Conservation (phyloP, 30 jellyfish, hydroid and myxozoan genomes). For the Hydra vulgaris region DNA sequence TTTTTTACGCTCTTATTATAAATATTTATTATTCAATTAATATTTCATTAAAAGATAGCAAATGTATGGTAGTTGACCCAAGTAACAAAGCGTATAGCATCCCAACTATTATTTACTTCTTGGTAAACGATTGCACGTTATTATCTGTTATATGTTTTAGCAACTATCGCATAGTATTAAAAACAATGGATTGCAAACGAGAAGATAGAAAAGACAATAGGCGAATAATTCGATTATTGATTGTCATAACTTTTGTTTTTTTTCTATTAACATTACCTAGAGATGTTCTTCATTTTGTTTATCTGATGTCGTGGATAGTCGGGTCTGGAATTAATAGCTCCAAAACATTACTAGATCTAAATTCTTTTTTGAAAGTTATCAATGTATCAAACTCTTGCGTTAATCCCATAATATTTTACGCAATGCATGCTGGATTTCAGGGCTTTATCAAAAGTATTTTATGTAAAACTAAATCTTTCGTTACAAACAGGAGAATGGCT, state of each 20-base stretch:
- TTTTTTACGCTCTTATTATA: constrained; percentile 27
- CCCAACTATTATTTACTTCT: constrained; percentile 36
- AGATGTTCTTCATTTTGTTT: constrained; percentile 46
- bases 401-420: constrained; percentile 62
- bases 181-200: constrained; percentile 11
- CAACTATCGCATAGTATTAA: constrained; percentile 24
- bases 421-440: constrained; percentile 50
- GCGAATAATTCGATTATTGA: constrained; percentile 48
- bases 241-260: constrained; percentile 58
- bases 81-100: constrained; percentile 28
- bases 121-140: constrained; percentile 46
- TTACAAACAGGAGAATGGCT: too few relatives aligned
- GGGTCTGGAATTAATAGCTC: constrained; percentile 44
- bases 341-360: constrained; percentile 14
- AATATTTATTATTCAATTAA: constrained; percentile 34
- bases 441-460: neutral
- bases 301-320: constrained; percentile 59
- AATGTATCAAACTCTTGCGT: constrained; percentile 85
- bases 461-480: too few relatives aligned
- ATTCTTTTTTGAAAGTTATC: constrained; percentile 54
- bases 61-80: constrained; percentile 30
- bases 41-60: constrained; percentile 5
- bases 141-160: constrained; percentile 41
- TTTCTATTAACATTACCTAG: constrained; percentile 69
- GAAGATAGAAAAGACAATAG: constrained; percentile 33